Conservation (phyloP, 1,140 invertebrate genomes). For the Pentalonia nigronervosa region DNA sequence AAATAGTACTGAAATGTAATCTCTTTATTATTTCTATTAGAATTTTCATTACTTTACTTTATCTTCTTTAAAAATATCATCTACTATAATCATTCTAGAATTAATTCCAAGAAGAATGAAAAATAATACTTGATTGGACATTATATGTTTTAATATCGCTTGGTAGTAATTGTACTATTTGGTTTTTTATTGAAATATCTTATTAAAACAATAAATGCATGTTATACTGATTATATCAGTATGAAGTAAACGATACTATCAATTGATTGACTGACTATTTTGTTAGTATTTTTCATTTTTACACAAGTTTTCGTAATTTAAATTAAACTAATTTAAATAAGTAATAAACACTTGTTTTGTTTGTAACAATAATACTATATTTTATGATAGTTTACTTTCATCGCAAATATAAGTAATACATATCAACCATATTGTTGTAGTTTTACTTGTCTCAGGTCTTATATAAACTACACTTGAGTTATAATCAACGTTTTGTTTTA, state of each 20-base stretch:
- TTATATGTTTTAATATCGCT: background rate
- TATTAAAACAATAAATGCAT: background rate
- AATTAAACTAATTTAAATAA: background rate
- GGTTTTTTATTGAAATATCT: background rate
- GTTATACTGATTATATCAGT: background rate
- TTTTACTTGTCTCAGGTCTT: background rate
- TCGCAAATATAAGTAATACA: background rate
- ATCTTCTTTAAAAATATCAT: background rate
- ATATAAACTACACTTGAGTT: background rate
- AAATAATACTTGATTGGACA: background rate
- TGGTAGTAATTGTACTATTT: background rate
- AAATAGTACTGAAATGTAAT: background rate
- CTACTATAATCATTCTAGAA: background rate
- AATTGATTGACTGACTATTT: no score
- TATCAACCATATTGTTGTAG: background rate
- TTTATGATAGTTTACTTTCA: background rate
- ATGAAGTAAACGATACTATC: background rate
- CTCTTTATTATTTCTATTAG: background rate
- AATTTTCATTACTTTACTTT: background rate
- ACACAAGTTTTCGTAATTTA: background rate
- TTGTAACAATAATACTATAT: background rate
- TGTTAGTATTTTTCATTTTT: no score
- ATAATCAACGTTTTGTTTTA: constrained; percentile 7
- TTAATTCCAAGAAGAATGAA: background rate
- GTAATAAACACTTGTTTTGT: background rate